Base-by-base conservation (phyloP, 1,140 invertebrate species). In the fruit fly (Drosophila melanogaster) region DNA sequence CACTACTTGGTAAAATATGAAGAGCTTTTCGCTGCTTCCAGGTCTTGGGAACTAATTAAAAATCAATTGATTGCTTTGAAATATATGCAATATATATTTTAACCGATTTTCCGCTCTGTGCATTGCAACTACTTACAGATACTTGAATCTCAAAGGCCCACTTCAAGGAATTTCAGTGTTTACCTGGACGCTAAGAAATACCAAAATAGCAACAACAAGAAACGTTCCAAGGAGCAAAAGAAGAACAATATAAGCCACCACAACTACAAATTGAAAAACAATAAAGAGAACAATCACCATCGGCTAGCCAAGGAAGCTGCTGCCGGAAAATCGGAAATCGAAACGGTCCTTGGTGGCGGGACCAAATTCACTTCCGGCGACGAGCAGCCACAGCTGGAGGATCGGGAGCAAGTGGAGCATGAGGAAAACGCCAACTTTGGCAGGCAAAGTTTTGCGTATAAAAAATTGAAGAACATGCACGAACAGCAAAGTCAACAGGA, bases 101-200 rank as follows among this genome's bases (percentile, higher is more conserved):
- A 65, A 14, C 19, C 2, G 17, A 10, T 24, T 17, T 37, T 26
- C 14, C 17, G 12, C 7, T 11, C 15, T 51, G 17, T 62, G 35
- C 49, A 37, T 54, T 53, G 51, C 17, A 19, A 24, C 37, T 74
- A 50, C 55, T 70, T 90, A 24, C 81, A 91, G 89, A 81, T 91
- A 77, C 84, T 90, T 54, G 80, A 87, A 70, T 90, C 89, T 59
- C 87, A 89, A 81, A 89, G 78, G 80, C 79, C 86, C 76, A 73
- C 69, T 69, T 67, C 66, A 51, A 75, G 71, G 56, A 85, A 85
- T 74, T 85, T 85, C 67, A 85, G 46, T 77, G 81, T 73, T 73
- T 77, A 85, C 62, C 81, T 85, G 62, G 81, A 79, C 64, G 66
- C 53, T 43, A 84, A 69, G 41, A 75, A 65, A 64, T 51, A 57